These are phyloP conservation scores for Adelognathus sp. DNA, from an alignment of 2,888 invertebrate species.

Conservation along the genomic window DNA sequence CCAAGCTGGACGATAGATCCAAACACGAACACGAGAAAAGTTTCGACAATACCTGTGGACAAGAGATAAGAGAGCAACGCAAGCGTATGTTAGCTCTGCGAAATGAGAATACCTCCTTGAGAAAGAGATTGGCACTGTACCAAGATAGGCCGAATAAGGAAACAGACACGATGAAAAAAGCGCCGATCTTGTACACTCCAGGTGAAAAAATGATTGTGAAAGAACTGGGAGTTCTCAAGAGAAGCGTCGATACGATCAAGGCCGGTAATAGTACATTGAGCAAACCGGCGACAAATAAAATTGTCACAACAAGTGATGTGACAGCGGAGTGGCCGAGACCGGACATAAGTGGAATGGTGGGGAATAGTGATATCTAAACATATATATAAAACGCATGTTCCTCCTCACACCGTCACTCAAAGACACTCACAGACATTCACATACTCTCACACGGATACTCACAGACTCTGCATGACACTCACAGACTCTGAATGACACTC, in stretches of 20 bases:
- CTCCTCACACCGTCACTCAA: no score
- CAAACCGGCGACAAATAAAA: background rate
- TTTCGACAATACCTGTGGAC: background rate
- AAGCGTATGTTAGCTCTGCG: background rate
- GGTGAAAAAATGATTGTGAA: background rate
- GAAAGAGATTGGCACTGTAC: background rate
- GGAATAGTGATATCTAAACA: background rate
- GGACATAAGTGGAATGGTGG: background rate
- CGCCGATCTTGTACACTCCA: background rate
- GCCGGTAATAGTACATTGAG: background rate
- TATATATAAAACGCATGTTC: no score
- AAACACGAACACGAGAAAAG: background rate
- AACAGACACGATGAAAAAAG: background rate
- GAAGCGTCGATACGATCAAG: background rate
- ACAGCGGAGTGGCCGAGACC: background rate
- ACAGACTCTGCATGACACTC: no score
- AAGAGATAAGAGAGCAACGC: background rate
- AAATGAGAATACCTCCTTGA: background rate
- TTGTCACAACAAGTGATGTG: background rate
- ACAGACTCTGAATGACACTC: no score
- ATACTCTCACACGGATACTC: no score
- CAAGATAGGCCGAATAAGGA: background rate
- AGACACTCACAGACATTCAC: no score
- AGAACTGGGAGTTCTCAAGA: background rate
- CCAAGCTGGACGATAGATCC: no score